These are phyloP conservation scores for Acheta domesticus DNA, from an alignment of 2,888 invertebrate genomes.

Conservation along the genomic window DNA sequence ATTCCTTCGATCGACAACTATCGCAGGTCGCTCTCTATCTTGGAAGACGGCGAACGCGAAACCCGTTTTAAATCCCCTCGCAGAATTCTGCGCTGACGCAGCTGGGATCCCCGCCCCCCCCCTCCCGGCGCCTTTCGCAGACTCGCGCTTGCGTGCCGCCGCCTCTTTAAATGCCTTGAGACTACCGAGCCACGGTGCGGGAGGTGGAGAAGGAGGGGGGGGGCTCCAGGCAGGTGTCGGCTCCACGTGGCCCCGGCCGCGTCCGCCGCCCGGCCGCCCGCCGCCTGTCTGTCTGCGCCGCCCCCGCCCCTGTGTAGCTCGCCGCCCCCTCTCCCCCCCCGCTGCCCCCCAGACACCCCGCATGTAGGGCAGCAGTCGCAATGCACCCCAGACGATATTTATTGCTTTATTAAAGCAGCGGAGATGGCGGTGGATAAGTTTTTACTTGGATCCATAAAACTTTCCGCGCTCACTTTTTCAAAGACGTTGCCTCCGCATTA, in stretches of 20 bases:
- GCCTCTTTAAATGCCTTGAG: constrained; percentile 1
- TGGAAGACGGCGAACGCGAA: background rate
- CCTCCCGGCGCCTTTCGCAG: background rate
- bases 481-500: too few relatives aligned
- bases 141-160: constrained; percentile 4
- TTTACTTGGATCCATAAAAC: background rate
- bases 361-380: background rate
- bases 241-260: background rate
- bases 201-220: too few relatives aligned
- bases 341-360: background rate
- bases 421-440: background rate
- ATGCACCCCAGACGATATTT: background rate
- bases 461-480: background rate
- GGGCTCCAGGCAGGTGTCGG: background rate
- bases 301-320: background rate
- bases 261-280: background rate
- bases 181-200: background rate
- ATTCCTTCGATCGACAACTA: too few relatives aligned
- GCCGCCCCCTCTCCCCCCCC: background rate
- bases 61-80: background rate
- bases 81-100: background rate
- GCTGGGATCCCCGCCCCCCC: background rate
- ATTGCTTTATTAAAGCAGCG: background rate
- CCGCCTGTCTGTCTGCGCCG: background rate
- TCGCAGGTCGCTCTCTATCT: too few relatives aligned